Base-by-base conservation (phyloP, 2,888 invertebrate genomes). In the Apotomis betuletana region DNA sequence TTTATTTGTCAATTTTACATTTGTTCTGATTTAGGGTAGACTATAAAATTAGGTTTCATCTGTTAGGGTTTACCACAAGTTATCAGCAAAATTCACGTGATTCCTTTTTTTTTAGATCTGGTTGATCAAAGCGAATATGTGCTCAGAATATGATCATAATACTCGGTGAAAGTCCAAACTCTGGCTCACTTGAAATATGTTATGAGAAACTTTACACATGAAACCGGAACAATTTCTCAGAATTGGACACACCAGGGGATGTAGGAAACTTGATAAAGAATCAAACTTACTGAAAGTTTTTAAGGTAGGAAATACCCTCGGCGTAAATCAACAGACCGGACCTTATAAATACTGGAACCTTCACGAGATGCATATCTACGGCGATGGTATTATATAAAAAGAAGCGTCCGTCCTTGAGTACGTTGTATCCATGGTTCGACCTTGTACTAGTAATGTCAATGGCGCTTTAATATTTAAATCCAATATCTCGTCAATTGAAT, bases 291-390 rank as follows among this genome's bases (percentile, higher is more conserved):
- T 52, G 59, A 59, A 68, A 68, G 36, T 63, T 59, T 65, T 65
- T 63, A 62, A 72, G 54, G 68, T 68, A 72, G 15, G 13, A 52
- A 27, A 8, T 63, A 46, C n/a, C 63, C 58, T 63, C 54, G 63
- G 55, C 62, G 68, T 72, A 72, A 68, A 72, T 72, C 67, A 72
- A 62, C 54, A 27, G 52, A n/a, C 72, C 68, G 72, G 61, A 68
- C 62, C 63, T 63, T 63, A 72, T 72, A 72, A 68, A 72, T 72
- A 63, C 36, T 67, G 12, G 27, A n/a, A 60, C 58, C 44, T 59
- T 15, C 58, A 38, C 59, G 59, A 60, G 67, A 72, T 72, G 58
- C 59, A 68, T 63, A 72, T 68, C 58, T 70, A 60, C 46, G 15
- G 6, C 62, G 36, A 55, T 60, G 27, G 61, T 67, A 38, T 49